Evolutionary conservation across 2,888 invertebrate genomes (phyloP).

Genomic region (Pollenia labialis): DNA sequence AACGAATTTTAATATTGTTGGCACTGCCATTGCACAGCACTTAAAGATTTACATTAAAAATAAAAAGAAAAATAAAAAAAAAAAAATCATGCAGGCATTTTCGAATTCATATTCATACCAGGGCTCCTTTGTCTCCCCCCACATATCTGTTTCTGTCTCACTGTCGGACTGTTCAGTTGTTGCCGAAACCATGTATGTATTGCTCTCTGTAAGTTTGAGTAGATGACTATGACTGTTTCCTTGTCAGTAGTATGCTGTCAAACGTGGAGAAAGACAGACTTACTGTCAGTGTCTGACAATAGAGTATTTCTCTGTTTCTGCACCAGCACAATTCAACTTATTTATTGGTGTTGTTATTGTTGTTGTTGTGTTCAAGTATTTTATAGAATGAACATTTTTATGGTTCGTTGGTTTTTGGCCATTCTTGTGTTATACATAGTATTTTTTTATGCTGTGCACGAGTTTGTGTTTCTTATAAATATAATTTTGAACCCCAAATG

Average conservation of each 20-base stretch:
- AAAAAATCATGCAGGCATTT: constrained; percentile 32
- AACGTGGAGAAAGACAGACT: not conserved
- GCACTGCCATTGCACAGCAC: constrained; percentile 38
- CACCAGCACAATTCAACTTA: not conserved
- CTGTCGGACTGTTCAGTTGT: not conserved
- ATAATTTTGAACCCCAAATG: constrained; percentile 70
- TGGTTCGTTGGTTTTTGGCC: constrained; percentile 66
- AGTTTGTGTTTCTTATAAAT: constrained; percentile 39
- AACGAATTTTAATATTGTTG: constrained; percentile 55
- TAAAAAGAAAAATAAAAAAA: not conserved
- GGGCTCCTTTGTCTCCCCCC: not conserved
- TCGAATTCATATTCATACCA: constrained; percentile 32
- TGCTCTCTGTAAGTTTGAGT: not conserved
- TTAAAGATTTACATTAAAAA: constrained; percentile 13
- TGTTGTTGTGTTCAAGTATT: not conserved
- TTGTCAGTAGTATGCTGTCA: constrained; percentile 6
- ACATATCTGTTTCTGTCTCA: not conserved
- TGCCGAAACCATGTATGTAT: not conserved
- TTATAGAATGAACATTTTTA: constrained; percentile 53
- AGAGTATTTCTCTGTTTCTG: constrained; percentile 15
- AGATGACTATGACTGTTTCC: constrained; percentile 11
- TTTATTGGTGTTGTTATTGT: not conserved
- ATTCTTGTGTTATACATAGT: constrained; percentile 13
- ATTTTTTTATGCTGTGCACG: not conserved
- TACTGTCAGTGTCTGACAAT: constrained; percentile 36